Evolutionary conservation across 2,797 vertebrate species (phyloP).

Genomic region (Delichon dasypus): DNA sequence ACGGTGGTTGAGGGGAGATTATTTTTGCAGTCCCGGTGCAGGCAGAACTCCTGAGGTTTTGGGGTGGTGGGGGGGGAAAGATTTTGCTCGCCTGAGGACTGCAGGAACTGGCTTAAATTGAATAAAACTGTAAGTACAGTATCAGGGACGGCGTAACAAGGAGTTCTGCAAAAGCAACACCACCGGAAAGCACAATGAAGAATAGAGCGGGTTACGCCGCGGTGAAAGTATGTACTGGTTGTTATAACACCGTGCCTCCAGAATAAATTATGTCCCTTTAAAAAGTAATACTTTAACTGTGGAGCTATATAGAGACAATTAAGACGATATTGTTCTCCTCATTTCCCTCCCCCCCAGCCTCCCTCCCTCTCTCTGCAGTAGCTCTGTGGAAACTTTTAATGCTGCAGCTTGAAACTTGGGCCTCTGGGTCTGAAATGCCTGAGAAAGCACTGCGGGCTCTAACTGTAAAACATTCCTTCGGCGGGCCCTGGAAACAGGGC

Average conservation of each 20-base stretch:
- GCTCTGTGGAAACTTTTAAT: conserved; percentile 73
- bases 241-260: conserved; percentile 58
- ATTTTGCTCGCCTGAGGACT: neutral
- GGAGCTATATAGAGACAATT: conserved; percentile 67
- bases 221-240: conserved; percentile 61
- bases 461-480: conserved; percentile 83
- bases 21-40: conserved; percentile 7
- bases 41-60: conserved; percentile 32
- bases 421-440: conserved; percentile 71
- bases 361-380: conserved; percentile 51
- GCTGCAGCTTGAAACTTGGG: conserved; percentile 65
- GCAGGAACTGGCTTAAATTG: conserved; percentile 61
- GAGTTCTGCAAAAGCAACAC: conserved; percentile 66
- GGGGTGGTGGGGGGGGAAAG: neutral
- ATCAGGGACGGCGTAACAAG: conserved; percentile 44
- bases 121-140: conserved; percentile 69
- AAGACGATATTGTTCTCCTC: conserved; percentile 65
- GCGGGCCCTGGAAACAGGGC: conserved; percentile 79
- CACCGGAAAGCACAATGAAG: conserved; percentile 60
- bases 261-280: conserved; percentile 72
- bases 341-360: conserved; percentile 34
- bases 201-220: conserved; percentile 61
- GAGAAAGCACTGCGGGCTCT: conserved; percentile 78
- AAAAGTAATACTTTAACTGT: conserved; percentile 69
- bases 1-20: neutral